Percentiles rank a stretch among this genome's conserved stretches.
phyloP scores from a whole-genome alignment of 2,797 vertebrate species.

The Carapus acus region DNA sequence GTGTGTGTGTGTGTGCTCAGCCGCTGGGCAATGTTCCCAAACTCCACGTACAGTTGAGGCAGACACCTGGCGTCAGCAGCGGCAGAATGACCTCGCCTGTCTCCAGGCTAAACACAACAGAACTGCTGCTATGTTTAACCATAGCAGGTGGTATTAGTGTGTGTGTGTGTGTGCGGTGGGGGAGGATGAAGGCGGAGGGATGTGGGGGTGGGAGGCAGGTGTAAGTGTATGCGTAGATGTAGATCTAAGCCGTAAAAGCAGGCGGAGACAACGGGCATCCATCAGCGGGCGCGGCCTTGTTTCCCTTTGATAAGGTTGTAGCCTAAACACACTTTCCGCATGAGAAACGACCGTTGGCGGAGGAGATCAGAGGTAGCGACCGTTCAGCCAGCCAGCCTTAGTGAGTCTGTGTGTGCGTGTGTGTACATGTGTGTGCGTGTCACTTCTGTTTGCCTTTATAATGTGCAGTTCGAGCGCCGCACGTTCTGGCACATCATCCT shows the following conservation, averaged over 20 bases:
- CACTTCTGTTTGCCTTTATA: neutral
- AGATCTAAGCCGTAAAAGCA: constrained; percentile 23
- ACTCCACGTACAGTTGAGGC: constrained; percentile 45
- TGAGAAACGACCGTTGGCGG: constrained; percentile 7
- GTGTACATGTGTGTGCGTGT: neutral
- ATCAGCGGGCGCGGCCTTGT: constrained; percentile 25
- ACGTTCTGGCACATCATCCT: neutral
- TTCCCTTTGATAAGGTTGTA: constrained; percentile 32
- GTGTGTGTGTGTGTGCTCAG: constrained; percentile 14
- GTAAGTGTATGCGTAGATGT: constrained; percentile 40
- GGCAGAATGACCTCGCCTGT: constrained; percentile 34
- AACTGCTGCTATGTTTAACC: constrained; percentile 40
- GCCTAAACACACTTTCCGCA: constrained; percentile 27
- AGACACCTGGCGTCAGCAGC: constrained; percentile 52
- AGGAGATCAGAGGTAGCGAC: constrained; percentile 19
- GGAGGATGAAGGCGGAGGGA: no score
- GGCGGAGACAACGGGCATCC: constrained; percentile 14
- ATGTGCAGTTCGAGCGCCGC: neutral
- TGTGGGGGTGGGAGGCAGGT: constrained; percentile 31
- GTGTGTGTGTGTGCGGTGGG: constrained; percentile 47
- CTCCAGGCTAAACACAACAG: constrained; percentile 50
- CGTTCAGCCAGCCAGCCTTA: neutral
- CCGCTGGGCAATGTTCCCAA: constrained; percentile 21
- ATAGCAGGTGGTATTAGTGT: constrained; percentile 58
- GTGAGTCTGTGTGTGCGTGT: neutral